Base-by-base conservation (phyloP, 2,888 invertebrate genomes). In the Acrobasis suavella region DNA sequence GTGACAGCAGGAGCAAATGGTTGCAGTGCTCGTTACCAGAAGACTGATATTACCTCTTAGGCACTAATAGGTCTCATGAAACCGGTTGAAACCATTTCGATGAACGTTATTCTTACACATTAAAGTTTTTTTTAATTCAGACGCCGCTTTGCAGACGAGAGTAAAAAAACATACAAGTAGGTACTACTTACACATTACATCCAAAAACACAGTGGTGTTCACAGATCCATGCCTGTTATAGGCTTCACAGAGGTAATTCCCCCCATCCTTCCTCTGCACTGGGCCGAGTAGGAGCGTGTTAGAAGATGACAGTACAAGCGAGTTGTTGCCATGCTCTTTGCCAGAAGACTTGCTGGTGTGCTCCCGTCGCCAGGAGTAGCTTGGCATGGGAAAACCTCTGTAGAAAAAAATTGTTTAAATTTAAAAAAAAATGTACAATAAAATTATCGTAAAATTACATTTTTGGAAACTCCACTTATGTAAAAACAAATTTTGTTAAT, bases 161-260 rank as follows among this genome's bases (percentile, higher is more conserved):
- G 7, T 39, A 3, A 39, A 7, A 39, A 39, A 10, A 39, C 7
- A 1, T 7, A 1, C 9, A 10, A n/a, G 8, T 39, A 9, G 1
- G 2, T 0, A 10, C 32, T 64, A 94, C 96, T 96, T 90, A 98
- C 98, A 98, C 89, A 96, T 94, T 50, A 98, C 97, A 85, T 97
- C 96, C 72, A 98, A 93, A 69, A 93, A 91, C 6, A 96, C 95
- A 17, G 94, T 93, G 12, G 95, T 94, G 58, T 93, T 94, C 67
- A 94, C 94, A 61, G 93, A 93, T 16, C 98, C 98, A 67, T 98
- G 97, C 71, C 95, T 94, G 85, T 98, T 96, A 75, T 89, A 94
- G 0, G 96, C 96, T 70, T 95, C 94, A 80, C 98, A 98, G 55
- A 95, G 91, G 81, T 97, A 97, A 64, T 94, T 93, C 0, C 97